Evolutionary conservation across 2,797 vertebrate species (phyloP).

Genomic region (Coilia nasus): DNA sequence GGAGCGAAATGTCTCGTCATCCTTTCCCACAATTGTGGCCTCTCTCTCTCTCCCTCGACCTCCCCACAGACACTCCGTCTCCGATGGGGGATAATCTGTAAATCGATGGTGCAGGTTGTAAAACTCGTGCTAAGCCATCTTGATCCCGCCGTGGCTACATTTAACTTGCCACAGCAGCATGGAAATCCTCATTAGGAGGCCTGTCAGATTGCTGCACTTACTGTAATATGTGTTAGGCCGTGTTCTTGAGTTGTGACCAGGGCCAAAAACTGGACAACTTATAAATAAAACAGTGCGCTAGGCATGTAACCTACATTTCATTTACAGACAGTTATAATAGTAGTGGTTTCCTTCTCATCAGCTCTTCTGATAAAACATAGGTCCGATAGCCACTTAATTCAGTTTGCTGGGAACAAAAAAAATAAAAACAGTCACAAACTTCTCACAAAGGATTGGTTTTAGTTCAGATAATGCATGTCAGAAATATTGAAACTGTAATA

Average conservation of each 20-base stretch:
- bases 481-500: conserved; percentile 16
- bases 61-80: conserved; percentile 80
- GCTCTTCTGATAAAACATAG: neutral
- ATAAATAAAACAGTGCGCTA: too few species aligned
- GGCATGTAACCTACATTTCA: too few species aligned
- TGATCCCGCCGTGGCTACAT: conserved; percentile 93
- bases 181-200: conserved; percentile 82
- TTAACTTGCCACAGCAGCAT: conserved; percentile 81
- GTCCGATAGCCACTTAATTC: neutral
- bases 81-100: conserved; percentile 91
- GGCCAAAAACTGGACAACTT: too few species aligned
- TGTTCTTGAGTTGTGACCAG: neutral
- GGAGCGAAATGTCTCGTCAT: conserved; percentile 70
- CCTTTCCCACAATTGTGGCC: conserved; percentile 83
- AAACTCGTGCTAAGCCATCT: conserved; percentile 91
- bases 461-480: conserved; percentile 6
- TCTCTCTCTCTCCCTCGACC: conserved; percentile 66
- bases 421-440: neutral
- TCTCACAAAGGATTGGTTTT: neutral
- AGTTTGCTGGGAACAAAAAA: neutral
- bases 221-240: conserved; percentile 17
- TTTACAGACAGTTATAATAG: neutral
- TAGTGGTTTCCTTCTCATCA: neutral
- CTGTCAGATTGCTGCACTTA: conserved; percentile 65
- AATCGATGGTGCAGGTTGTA: conserved; percentile 95